Evolutionary conservation across 2,888 invertebrate genomes (phyloP), one percentile per base, ranked within the genome.

Genomic region (Metacarcinus magister): DNA sequence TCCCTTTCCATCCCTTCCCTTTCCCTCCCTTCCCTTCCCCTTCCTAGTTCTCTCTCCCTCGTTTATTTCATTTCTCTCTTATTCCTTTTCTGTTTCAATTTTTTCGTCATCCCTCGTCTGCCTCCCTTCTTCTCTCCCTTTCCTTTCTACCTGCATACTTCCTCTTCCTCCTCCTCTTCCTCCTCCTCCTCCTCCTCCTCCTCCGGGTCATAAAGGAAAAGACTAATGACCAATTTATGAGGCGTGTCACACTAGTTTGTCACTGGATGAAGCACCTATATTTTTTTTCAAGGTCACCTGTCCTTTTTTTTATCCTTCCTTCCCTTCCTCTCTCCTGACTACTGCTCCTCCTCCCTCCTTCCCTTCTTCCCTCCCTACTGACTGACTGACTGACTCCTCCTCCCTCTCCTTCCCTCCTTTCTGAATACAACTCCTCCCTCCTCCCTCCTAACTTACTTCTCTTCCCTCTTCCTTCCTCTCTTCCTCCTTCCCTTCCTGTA

Each of bases 211-310:
- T 32, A 82, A 82, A 32, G 82, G 10, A 28, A 82, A 82, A 82
- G 82, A 82, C 82, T 82, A 82, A 82, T 82, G 82, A 82, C 82
- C 82, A 82, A 82, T 82, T 82, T 82, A 82, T 82, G 82, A 13
- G 32, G 82, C 82, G 82, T 82, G 82, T 82, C 82, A 82, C 32
- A 32, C 82, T 32, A 82, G 82, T 82, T 82, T 82, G 82, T 82
- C 82, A 82, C 32, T 4, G 82, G 82, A 32, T 28, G 82, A 82
- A 32, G 7, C 82, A 32, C 28, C 32, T 82, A 32, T n/a, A 5
- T 82, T 82, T 82, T 82, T 82, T 82, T 82, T 82, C 82, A 82
- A 82, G 82, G 82, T 82, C 82, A 32, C 13, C 4, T 82, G 82
- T 32, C 82, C 10, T 19, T 82, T 82, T 23, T 32, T 32, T 82